A percentile compares a stretch with the other conserved stretches of the same genome.
Conservation (phyloP, 2,113 vertebrate genomes). For the Xiphophorus couchianus region DNA sequence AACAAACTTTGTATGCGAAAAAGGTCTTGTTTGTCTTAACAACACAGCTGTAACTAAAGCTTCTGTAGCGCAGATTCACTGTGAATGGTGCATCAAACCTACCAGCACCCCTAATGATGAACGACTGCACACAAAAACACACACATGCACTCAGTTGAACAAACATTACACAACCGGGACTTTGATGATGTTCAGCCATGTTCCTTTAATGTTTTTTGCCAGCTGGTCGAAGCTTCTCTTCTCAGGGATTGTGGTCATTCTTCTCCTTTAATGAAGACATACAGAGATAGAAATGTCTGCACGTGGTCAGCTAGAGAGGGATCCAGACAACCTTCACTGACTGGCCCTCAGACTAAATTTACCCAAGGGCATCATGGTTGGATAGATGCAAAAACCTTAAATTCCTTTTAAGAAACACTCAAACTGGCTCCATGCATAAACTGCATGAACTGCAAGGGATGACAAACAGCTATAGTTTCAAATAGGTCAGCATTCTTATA, state of each 20-base stretch:
- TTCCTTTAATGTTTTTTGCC: too few species aligned
- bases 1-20: background rate
- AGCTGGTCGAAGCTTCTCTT: background rate
- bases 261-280: background rate
- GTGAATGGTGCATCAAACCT: background rate
- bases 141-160: too few species aligned
- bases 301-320: background rate
- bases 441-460: background rate
- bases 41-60: background rate
- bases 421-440: background rate
- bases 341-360: background rate
- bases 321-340: background rate
- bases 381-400: background rate
- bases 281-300: background rate
- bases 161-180: too few species aligned
- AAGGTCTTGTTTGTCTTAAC: background rate
- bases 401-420: background rate
- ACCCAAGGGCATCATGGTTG: background rate
- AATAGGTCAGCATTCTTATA: slow-evolving; percentile 1
- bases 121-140: background rate
- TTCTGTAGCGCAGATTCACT: background rate
- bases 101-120: background rate
- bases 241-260: background rate
- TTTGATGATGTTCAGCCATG: too few species aligned
- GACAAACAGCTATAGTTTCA: background rate